These are phyloP conservation scores for Anagyrus pseudococci DNA, from an alignment of 2,888 invertebrate species.

Conservation along the genomic window DNA sequence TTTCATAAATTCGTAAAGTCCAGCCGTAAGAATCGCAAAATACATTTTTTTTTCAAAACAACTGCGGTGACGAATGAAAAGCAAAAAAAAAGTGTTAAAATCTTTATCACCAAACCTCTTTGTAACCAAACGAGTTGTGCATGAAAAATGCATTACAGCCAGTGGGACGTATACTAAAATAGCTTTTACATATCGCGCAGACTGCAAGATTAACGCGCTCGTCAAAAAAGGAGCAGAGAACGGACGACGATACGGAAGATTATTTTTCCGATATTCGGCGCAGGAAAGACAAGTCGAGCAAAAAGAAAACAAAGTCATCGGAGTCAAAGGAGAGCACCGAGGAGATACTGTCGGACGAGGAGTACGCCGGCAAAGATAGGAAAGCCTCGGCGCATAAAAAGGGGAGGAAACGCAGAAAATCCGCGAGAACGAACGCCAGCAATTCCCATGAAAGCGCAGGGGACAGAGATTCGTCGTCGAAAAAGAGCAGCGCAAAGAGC, in stretches of 20 bases:
- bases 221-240: constrained; percentile 13
- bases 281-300: constrained; percentile 16
- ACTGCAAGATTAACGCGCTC: constrained; percentile 14
- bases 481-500: constrained; percentile 14
- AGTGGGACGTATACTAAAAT: neutral
- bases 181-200: neutral
- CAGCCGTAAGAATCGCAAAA: too few species aligned
- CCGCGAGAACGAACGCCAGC: constrained; percentile 27
- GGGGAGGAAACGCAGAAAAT: constrained; percentile 19
- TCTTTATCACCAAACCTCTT: too few species aligned
- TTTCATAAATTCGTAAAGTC: too few species aligned
- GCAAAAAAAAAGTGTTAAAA: too few species aligned
- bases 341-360: constrained; percentile 28
- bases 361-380: constrained; percentile 28
- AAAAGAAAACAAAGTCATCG: constrained; percentile 21
- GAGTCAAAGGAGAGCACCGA: constrained; percentile 27
- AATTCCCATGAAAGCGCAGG: constrained; percentile 17
- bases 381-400: constrained; percentile 20
- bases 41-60: too few species aligned
- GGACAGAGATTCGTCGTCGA: constrained; percentile 18
- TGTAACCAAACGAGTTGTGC: too few species aligned
- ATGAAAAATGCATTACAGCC: neutral
- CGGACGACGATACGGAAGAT: constrained; percentile 32
- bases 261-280: constrained; percentile 33
- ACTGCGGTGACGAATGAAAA: too few species aligned